phyloP scores from a whole-genome alignment of 1,140 invertebrate species.

The Drosophila tani region DNA sequence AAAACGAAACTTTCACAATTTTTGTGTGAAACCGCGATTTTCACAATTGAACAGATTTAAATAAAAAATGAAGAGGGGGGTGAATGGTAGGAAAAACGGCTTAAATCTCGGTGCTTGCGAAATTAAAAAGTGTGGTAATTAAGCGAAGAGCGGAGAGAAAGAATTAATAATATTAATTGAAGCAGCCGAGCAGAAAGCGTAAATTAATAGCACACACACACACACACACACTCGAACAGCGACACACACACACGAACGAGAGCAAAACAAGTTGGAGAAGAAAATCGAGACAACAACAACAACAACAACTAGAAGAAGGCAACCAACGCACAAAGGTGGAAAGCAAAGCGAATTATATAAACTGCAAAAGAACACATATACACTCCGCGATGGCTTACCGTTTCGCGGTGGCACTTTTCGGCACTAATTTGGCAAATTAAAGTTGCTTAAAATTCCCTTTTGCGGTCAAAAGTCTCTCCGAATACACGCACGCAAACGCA shows the following conservation, averaged over 20 bases:
- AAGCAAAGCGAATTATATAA: slow-evolving; percentile 54
- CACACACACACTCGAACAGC: slow-evolving; percentile 6
- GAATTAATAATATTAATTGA: slow-evolving; percentile 83
- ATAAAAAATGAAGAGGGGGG: slow-evolving; percentile 30
- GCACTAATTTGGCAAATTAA: slow-evolving; percentile 21
- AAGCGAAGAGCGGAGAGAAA: slow-evolving; percentile 63
- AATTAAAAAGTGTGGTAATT: slow-evolving; percentile 60
- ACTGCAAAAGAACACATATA: slow-evolving; percentile 36
- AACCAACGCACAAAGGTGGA: slow-evolving; percentile 36
- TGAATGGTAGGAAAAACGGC: slow-evolving; percentile 1
- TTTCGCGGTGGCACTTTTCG: slow-evolving; percentile 17
- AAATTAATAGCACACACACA: slow-evolving; percentile 62
- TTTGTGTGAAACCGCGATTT: slow-evolving; percentile 59
- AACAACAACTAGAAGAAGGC: slow-evolving; percentile 14
- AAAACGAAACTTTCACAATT: slow-evolving; percentile 72
- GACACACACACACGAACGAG: slow-evolving; percentile 11
- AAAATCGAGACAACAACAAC: slow-evolving; percentile 37
- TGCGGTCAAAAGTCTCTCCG: slow-evolving; percentile 20
- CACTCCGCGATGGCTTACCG: slow-evolving; percentile 25
- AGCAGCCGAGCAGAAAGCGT: slow-evolving; percentile 79
- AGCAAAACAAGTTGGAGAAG: slow-evolving; percentile 62
- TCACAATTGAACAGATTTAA: slow-evolving; percentile 68
- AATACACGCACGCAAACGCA: slow-evolving; percentile 49
- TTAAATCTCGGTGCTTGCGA: slow-evolving; percentile 36
- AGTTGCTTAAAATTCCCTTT: slow-evolving; percentile 14